These are phyloP conservation scores for Adelosebastes latens DNA, from an alignment of 2,797 vertebrate genomes.

Conservation along the genomic window DNA sequence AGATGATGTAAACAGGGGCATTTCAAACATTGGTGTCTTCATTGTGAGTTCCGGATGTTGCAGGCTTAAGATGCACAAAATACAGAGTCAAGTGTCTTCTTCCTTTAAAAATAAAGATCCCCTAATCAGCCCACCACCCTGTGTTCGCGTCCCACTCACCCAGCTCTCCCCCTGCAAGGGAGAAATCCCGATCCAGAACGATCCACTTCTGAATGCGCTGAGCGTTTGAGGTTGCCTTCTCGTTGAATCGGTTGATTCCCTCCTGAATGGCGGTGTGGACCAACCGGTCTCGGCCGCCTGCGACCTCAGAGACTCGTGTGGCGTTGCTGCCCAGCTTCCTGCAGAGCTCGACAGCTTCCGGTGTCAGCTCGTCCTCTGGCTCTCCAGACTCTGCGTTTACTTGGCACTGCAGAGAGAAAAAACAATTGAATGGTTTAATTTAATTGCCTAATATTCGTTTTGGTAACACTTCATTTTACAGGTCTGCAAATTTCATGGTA, in stretches of 20 bases:
- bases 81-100: not conserved
- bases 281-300: slow-evolving; percentile 75
- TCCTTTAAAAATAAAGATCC: not conserved
- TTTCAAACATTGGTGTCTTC: not conserved
- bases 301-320: slow-evolving; percentile 84
- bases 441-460: fast-evolving
- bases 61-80: not conserved
- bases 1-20: too few relatives aligned
- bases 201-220: slow-evolving; percentile 93
- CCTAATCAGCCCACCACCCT: not conserved
- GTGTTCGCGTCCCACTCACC: slow-evolving; percentile 78
- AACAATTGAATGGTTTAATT: fast-evolving
- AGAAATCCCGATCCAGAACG: slow-evolving; percentile 90
- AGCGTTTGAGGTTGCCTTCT: slow-evolving; percentile 84
- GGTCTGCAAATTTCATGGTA: too few relatives aligned
- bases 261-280: slow-evolving; percentile 88
- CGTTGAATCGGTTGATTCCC: slow-evolving; percentile 86
- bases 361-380: slow-evolving; percentile 85
- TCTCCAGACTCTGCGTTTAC: slow-evolving; percentile 76
- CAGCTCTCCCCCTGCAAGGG: slow-evolving; percentile 87
- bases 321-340: slow-evolving; percentile 86
- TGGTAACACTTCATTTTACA: too few relatives aligned
- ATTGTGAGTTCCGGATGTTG: not conserved
- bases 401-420: slow-evolving; percentile 78
- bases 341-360: slow-evolving; percentile 84